Evolutionary conservation across 2,888 invertebrate species (phyloP).

Genomic region (Anarsia innoxiella): DNA sequence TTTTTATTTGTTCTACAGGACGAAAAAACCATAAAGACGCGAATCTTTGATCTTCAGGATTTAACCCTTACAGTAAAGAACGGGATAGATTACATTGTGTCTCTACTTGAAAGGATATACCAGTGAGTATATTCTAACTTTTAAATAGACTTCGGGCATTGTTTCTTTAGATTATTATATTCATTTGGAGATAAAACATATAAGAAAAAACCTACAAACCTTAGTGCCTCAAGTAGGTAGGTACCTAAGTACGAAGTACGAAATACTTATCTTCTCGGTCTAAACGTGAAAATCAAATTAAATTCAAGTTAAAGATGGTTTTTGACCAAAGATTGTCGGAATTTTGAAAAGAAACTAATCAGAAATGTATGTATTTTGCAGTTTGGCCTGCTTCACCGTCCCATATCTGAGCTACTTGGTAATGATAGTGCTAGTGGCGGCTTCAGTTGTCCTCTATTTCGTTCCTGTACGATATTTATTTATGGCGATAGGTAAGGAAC

Average conservation of each 20-base stretch:
- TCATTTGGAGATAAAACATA: too few species aligned
- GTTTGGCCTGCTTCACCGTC: slow-evolving; percentile 57
- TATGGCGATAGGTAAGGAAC: slow-evolving; percentile 55
- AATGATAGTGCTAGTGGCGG: slow-evolving; percentile 38
- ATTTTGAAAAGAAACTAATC: too few species aligned
- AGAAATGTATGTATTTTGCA: slow-evolving; percentile 30
- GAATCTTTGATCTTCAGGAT: slow-evolving; percentile 55
- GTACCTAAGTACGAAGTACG: too few species aligned
- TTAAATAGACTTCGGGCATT: too few species aligned
- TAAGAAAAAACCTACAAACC: too few species aligned
- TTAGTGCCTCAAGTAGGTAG: too few species aligned
- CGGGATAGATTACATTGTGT: slow-evolving; percentile 60
- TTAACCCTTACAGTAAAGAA: slow-evolving; percentile 66
- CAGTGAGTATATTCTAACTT: too few species aligned
- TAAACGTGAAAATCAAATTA: too few species aligned
- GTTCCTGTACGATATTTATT: slow-evolving; percentile 59
- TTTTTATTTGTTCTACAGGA: slow-evolving; percentile 48
- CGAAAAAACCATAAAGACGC: slow-evolving; percentile 56
- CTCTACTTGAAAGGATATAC: slow-evolving; percentile 54
- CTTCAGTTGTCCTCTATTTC: slow-evolving; percentile 46
- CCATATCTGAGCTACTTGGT: slow-evolving; percentile 61
- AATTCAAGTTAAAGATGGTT: too few species aligned
- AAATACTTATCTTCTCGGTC: too few species aligned
- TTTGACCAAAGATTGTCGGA: too few species aligned
- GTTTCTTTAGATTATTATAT: too few species aligned